A percentile compares a stretch with the other conserved stretches of the same genome.
Evolutionary conservation across 2,113 vertebrate genomes (phyloP).

Genomic region (Dolichallabes microphthalmus): DNA sequence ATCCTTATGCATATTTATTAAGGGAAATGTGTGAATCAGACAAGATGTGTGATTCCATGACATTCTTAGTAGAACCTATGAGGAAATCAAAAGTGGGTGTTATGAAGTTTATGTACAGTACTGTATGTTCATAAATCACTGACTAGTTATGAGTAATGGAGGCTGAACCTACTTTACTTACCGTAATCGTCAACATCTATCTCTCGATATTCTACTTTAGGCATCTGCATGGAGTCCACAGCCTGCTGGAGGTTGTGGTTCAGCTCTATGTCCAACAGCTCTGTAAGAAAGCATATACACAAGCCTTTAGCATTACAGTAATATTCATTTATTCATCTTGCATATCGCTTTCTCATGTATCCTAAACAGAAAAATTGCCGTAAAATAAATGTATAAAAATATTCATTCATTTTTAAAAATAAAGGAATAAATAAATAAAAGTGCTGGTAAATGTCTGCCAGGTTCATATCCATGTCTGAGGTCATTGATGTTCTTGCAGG

Average conservation of each 20-base stretch:
- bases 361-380: too few species aligned
- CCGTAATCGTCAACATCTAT: constrained; percentile 86
- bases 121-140: neutral
- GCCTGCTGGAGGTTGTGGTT: constrained; percentile 80
- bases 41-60: neutral
- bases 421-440: too few species aligned
- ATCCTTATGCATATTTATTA: neutral
- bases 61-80: neutral
- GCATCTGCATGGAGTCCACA: constrained; percentile 87
- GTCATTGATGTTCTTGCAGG: too few species aligned
- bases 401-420: too few species aligned
- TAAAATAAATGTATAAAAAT: too few species aligned
- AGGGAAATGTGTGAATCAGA: neutral
- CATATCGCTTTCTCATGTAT: too few species aligned
- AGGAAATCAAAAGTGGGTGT: neutral
- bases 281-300: constrained; percentile 64
- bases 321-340: too few species aligned
- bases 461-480: too few species aligned
- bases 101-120: neutral
- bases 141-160: neutral
- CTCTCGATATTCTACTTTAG: constrained; percentile 80
- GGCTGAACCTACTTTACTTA: constrained; percentile 62
- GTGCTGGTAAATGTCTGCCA: too few species aligned
- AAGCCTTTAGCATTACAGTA: neutral
- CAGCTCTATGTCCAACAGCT: constrained; percentile 82